Percentiles rank a stretch among this genome's conserved stretches.
phyloP scores from a whole-genome alignment of 2,888 invertebrate genomes.

The Orthosia gothica region DNA sequence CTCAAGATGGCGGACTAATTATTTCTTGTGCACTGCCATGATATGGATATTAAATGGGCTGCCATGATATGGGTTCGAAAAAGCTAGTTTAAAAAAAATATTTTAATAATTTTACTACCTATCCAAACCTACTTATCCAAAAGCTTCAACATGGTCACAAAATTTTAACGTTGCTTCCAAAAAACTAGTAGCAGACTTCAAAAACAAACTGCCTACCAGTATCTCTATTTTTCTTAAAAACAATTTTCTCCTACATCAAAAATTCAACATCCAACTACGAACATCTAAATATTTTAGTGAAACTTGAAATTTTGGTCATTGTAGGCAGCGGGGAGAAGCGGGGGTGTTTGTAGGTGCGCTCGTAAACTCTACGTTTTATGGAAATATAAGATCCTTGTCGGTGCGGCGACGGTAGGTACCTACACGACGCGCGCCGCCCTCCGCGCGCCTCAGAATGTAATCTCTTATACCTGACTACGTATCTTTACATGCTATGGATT shows the following conservation, averaged over 20 bases:
- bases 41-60: too few species aligned
- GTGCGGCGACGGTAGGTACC: constrained; percentile 74
- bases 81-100: too few species aligned
- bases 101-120: too few species aligned
- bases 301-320: constrained; percentile 72
- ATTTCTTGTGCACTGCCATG: too few species aligned
- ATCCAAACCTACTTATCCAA: background rate
- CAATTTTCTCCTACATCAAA: background rate
- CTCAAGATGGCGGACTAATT: too few species aligned
- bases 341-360: constrained; percentile 78
- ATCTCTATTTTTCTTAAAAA: background rate
- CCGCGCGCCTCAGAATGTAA: constrained; percentile 76
- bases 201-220: background rate
- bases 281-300: constrained; percentile 57
- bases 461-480: constrained; percentile 76
- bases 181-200: too few species aligned
- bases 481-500: constrained; percentile 67
- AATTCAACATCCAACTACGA: constrained; percentile 24
- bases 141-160: background rate
- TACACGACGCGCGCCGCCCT: constrained; percentile 74
- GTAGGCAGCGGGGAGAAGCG: constrained; percentile 65
- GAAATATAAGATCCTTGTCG: constrained; percentile 89
- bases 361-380: constrained; percentile 87
- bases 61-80: too few species aligned
- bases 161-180: background rate